Conservation (phyloP, 2,113 vertebrate species). For the Osmerus mordax region DNA sequence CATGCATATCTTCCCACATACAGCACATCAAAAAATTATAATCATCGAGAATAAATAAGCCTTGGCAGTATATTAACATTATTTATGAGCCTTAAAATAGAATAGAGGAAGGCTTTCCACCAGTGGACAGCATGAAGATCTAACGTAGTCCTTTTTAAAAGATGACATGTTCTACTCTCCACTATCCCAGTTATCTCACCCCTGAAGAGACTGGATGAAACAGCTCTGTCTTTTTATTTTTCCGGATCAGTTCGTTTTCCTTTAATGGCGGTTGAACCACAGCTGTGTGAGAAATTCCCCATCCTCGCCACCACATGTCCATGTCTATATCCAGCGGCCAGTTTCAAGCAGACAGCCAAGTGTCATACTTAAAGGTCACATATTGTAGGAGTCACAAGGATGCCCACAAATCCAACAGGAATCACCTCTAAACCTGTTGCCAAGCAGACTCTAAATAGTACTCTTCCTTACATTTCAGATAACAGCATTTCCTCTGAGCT, state of each 20-base stretch:
- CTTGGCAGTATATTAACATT: background rate
- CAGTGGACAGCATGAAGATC: background rate
- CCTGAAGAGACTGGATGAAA: background rate
- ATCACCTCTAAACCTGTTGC: constrained; percentile 46
- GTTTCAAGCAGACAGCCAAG: constrained; percentile 22
- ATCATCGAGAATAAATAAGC: background rate
- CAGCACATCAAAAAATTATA: background rate
- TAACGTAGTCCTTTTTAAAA: background rate
- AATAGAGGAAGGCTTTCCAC: background rate
- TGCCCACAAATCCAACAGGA: constrained; percentile 18
- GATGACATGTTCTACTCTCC: background rate
- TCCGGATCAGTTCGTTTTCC: constrained; percentile 19
- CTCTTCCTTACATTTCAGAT: no score
- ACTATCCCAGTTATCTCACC: background rate
- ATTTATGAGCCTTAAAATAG: background rate
- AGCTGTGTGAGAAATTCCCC: constrained; percentile 37
- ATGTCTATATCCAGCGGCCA: constrained; percentile 24
- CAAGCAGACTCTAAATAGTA: constrained; percentile 19
- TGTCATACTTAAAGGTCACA: constrained; percentile 49
- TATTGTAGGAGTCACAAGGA: constrained; percentile 35
- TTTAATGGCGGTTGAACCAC: constrained; percentile 26
- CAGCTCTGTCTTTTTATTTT: constrained; percentile 22
- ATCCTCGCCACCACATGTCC: constrained; percentile 38
- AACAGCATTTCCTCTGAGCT: constrained; percentile 13
- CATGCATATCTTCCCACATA: background rate